Conservation (phyloP, 2,888 invertebrate genomes). For the Bembecia ichneumoniformis region DNA sequence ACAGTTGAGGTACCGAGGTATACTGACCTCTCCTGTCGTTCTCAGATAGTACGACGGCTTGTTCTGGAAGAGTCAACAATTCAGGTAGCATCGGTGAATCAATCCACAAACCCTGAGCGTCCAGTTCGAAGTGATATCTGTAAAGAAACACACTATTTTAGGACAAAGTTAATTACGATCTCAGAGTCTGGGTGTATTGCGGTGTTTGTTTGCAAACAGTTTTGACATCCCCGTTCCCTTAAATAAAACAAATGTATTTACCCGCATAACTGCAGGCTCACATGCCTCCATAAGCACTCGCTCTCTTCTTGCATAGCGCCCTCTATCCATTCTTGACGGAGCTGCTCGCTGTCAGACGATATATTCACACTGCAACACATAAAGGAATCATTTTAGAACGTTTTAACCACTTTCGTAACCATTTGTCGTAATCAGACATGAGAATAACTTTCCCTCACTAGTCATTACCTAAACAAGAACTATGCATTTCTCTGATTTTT, state of each 20-base stretch:
- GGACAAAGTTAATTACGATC: no score
- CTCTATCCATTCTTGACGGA: slow-evolving; percentile 60
- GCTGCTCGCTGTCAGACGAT: slow-evolving; percentile 39
- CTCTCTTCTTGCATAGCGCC: slow-evolving; percentile 65
- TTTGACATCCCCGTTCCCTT: no score
- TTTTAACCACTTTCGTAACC: no score
- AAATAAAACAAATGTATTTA: slow-evolving; percentile 15
- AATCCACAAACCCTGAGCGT: slow-evolving; percentile 62
- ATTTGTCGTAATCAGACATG: no score
- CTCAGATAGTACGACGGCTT: slow-evolving; percentile 23
- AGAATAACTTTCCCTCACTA: no score
- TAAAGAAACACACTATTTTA: no score
- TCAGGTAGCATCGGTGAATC: slow-evolving; percentile 67
- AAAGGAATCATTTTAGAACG: no score
- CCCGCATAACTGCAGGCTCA: slow-evolving; percentile 61
- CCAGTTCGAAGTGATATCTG: slow-evolving; percentile 63
- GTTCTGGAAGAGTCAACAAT: slow-evolving; percentile 44
- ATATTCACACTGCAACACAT: slow-evolving; percentile 42
- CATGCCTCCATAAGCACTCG: slow-evolving; percentile 62
- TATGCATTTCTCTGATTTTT: no score
- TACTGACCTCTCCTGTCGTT: slow-evolving; percentile 45
- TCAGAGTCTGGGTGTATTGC: no score
- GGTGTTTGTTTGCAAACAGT: no score
- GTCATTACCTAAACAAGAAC: no score
- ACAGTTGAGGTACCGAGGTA: no score